Base-by-base conservation (phyloP, 64 coral and sea anemone genomes). In the Trachythela sp. region DNA sequence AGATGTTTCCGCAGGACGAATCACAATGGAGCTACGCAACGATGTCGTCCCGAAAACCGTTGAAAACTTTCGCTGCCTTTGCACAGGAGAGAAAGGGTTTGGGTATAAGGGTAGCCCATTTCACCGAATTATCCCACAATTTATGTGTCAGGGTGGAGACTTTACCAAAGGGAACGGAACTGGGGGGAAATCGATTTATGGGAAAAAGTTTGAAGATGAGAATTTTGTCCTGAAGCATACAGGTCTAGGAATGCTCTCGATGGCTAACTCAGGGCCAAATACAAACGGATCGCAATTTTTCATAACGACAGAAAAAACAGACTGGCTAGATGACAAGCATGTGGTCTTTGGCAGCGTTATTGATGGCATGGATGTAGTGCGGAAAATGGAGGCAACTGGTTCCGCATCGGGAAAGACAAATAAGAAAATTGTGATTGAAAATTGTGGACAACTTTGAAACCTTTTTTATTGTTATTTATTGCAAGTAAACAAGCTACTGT, bases 161-260 rank as follows among this genome's bases (percentile, higher is more conserved):
- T 99, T 99, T 40, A 99, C 93, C 13, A 99, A 92, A 60, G 93
- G 94, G 22, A 88, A 99, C 18, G 96, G 96, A 2, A 99, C 96
- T 0, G 96, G 96, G 0, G 96, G 96, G 84, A 99, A 99, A 67
- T 99, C 96, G 0, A 99, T 99, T 15, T 99, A 99, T 88, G 96
- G 96, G 2, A 91, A 88, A 31, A 99, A 99, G 70, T 99, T 99
- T 91, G 96, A 94, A 87, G 96, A 99, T 72, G 96, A 99, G 29
- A 99, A 99, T 89, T 99, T 99, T 93, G 96, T 99, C 39, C 90
- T 99, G n/a, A 99, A 99, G 58, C 96, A 99, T 75, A 99, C 96
- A 54, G 96, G 93, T 13, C 84, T 91, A 39, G 96, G 96, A 17
- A 86, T 91, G 39, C 50, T 99, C 33, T 99, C 96, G 2, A 99